These are phyloP conservation scores for Dasysyrphus tricinctus DNA, from an alignment of 2,888 invertebrate species.

Conservation along the genomic window DNA sequence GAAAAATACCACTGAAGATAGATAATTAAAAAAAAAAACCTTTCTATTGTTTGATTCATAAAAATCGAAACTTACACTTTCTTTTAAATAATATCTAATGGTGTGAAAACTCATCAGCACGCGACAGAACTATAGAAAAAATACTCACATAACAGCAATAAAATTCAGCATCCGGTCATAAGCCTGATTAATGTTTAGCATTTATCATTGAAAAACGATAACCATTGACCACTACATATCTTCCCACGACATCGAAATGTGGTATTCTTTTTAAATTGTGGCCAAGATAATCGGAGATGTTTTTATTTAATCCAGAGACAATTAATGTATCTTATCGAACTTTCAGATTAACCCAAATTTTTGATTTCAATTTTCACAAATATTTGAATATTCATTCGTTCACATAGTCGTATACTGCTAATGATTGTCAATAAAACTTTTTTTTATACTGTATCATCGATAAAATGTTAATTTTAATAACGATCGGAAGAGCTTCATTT, in stretches of 20 bases:
- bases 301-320: slow-evolving; percentile 1
- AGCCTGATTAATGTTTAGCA: slow-evolving; percentile 4
- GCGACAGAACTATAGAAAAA: neutral
- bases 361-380: slow-evolving; percentile 29
- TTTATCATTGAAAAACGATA: slow-evolving; percentile 7
- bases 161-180: slow-evolving; percentile 38
- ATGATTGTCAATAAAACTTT: neutral
- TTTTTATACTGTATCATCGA: neutral
- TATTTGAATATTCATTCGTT: slow-evolving; percentile 37
- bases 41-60: neutral
- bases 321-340: slow-evolving; percentile 1
- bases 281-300: neutral
- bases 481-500: slow-evolving; percentile 28
- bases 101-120: neutral
- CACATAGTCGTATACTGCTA: neutral
- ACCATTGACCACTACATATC: slow-evolving; percentile 25
- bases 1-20: neutral
- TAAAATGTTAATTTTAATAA: slow-evolving; percentile 1
- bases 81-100: neutral
- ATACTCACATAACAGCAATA: neutral
- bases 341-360: slow-evolving; percentile 37
- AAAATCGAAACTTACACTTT: slow-evolving; percentile 11
- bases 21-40: neutral
- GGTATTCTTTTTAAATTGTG: neutral
- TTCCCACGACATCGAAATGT: slow-evolving; percentile 39